These are phyloP conservation scores for Sciurus carolinensis DNA, from an alignment of 2,797 vertebrate genomes.

Conservation along the genomic window DNA sequence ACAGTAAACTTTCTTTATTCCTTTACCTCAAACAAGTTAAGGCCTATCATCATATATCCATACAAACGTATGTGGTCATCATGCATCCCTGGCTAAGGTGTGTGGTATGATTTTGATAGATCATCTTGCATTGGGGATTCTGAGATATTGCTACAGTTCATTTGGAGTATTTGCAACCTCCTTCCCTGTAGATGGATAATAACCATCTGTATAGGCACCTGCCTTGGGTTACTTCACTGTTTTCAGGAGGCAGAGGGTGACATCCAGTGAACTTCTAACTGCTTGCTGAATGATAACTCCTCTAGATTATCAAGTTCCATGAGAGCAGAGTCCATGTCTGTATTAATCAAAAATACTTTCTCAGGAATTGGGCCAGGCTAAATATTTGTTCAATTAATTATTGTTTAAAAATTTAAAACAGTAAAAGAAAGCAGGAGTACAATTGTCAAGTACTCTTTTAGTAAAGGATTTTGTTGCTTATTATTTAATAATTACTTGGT, in stretches of 20 bases:
- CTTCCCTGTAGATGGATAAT: background rate
- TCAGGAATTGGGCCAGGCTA: conserved; percentile 35
- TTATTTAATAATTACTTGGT: conserved; percentile 16
- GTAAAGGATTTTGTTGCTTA: conserved; percentile 3
- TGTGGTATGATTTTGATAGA: background rate
- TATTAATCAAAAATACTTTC: conserved; percentile 27
- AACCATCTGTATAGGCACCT: conserved; percentile 49
- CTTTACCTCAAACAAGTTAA: background rate
- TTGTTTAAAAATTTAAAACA: conserved; percentile 66
- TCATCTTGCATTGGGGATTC: background rate
- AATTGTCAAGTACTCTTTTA: background rate
- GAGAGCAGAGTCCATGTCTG: background rate
- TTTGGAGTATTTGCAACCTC: background rate
- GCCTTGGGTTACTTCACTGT: background rate
- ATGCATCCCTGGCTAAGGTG: background rate
- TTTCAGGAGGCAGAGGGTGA: conserved; percentile 67
- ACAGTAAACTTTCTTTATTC: background rate
- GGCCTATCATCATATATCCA: background rate
- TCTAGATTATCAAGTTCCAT: background rate
- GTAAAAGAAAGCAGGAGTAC: conserved; percentile 16
- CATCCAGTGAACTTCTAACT: conserved; percentile 54
- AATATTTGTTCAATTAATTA: conserved; percentile 72
- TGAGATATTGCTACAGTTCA: background rate
- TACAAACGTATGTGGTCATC: background rate
- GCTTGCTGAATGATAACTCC: conserved; percentile 35